Conservation (phyloP, 2,888 invertebrate species). For the Oligia strigilis region DNA sequence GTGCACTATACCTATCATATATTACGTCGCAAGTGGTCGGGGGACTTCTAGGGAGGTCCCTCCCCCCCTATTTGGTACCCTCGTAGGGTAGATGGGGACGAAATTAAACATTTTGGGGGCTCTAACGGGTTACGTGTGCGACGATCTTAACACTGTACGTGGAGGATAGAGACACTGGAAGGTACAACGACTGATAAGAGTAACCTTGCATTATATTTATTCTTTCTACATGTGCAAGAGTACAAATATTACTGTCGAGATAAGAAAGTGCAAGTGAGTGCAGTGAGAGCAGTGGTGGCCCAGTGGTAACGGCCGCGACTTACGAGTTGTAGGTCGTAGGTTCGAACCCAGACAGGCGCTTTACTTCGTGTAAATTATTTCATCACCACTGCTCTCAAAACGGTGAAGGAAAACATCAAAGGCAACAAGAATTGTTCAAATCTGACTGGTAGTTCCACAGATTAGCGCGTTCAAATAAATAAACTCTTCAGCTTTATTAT, state of each 20-base stretch:
- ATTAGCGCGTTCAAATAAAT: not conserved
- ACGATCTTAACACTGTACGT: slow-evolving; percentile 78
- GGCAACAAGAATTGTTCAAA: too few relatives aligned
- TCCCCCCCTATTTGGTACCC: slow-evolving; percentile 71
- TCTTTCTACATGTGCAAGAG: slow-evolving; percentile 19
- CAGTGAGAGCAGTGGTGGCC: too few relatives aligned
- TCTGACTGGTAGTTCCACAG: not conserved
- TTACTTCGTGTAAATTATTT: too few relatives aligned
- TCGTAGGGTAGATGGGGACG: slow-evolving; percentile 74
- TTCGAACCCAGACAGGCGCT: too few relatives aligned
- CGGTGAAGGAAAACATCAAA: too few relatives aligned
- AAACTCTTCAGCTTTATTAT: not conserved
- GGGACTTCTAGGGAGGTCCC: slow-evolving; percentile 70
- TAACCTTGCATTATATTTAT: slow-evolving; percentile 30
- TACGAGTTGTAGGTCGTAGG: too few relatives aligned
- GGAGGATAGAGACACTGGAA: slow-evolving; percentile 71
- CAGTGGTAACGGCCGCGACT: too few relatives aligned
- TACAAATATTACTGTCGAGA: slow-evolving; percentile 7
- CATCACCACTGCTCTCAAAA: too few relatives aligned
- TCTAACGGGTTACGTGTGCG: slow-evolving; percentile 87
- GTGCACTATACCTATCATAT: slow-evolving; percentile 88
- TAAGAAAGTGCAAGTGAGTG: not conserved
- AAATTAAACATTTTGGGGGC: slow-evolving; percentile 89
- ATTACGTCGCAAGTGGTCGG: slow-evolving; percentile 85
- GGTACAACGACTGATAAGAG: slow-evolving; percentile 54